Percentiles rank a stretch among this genome's conserved stretches.
Evolutionary conservation across 2,113 vertebrate species (phyloP).

Genomic region (Pipa parva): DNA sequence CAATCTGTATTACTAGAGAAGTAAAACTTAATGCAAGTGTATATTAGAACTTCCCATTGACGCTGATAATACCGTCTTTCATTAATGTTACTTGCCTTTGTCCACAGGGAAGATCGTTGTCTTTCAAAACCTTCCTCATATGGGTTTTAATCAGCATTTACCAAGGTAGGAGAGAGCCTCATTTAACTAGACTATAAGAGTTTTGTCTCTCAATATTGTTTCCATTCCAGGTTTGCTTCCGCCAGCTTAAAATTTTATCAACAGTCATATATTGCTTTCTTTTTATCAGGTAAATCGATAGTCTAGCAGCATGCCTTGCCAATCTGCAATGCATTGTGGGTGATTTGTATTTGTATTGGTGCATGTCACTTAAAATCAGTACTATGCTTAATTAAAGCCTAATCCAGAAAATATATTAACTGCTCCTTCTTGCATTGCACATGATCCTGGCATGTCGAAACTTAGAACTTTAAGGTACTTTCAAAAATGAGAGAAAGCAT

Average conservation of each 20-base stretch:
- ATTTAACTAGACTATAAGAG: slow-evolving; percentile 31
- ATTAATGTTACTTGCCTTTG: slow-evolving; percentile 28
- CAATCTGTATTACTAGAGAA: neutral
- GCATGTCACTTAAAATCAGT: slow-evolving; percentile 49
- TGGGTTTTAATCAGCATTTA: slow-evolving; percentile 79
- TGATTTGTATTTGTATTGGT: slow-evolving; percentile 42
- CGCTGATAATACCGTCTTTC: slow-evolving; percentile 11
- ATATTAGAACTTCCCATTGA: neutral
- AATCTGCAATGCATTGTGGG: neutral
- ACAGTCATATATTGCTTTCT: slow-evolving; percentile 50
- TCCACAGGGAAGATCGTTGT: slow-evolving; percentile 85
- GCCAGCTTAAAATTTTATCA: slow-evolving; percentile 50
- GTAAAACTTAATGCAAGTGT: neutral
- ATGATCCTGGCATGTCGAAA: slow-evolving; percentile 35
- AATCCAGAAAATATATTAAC: slow-evolving; percentile 52
- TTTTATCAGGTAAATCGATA: slow-evolving; percentile 55
- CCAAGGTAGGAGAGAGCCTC: slow-evolving; percentile 64
- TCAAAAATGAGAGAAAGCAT: too few relatives aligned
- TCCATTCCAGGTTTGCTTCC: slow-evolving; percentile 54
- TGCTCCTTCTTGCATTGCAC: slow-evolving; percentile 51
- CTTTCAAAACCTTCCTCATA: slow-evolving; percentile 82
- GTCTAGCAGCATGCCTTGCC: slow-evolving; percentile 44
- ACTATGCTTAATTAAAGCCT: slow-evolving; percentile 66
- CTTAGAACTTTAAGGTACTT: neutral
- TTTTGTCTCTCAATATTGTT: slow-evolving; percentile 49